Percentiles rank a stretch among this genome's conserved stretches.
Conservation (phyloP, 2,888 invertebrate genomes). For the Drosophila putrida region DNA sequence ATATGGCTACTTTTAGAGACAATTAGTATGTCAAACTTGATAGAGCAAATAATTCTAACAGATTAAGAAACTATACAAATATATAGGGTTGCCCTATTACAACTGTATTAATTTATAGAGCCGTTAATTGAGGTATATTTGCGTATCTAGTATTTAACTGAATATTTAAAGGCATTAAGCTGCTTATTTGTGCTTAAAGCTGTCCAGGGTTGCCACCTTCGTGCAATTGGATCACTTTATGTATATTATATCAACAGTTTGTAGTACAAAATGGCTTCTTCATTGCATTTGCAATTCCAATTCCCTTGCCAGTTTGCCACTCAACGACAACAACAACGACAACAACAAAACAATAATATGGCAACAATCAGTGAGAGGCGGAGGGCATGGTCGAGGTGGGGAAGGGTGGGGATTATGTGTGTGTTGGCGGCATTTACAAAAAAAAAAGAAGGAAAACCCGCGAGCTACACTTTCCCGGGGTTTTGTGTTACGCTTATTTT, state of each 20-base stretch:
- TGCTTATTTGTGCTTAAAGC: not conserved
- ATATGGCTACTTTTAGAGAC: not conserved
- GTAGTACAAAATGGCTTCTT: constrained; percentile 36
- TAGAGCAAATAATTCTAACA: not conserved
- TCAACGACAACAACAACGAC: constrained; percentile 13
- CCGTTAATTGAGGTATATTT: not conserved
- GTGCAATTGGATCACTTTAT: not conserved
- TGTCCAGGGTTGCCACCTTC: constrained; percentile 8
- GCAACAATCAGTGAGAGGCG: constrained; percentile 62
- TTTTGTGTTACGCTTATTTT: constrained; percentile 84
- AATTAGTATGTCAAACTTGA: not conserved
- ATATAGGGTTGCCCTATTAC: not conserved
- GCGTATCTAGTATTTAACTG: not conserved
- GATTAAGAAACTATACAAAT: not conserved
- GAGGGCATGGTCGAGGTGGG: not conserved
- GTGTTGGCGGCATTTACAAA: constrained; percentile 16
- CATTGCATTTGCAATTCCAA: constrained; percentile 25
- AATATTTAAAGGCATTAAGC: no score
- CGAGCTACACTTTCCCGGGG: constrained; percentile 59
- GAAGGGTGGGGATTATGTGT: not conserved
- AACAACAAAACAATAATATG: constrained; percentile 38
- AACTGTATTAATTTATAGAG: not conserved
- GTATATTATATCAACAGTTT: constrained; percentile 1
- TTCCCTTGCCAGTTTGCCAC: constrained; percentile 33
- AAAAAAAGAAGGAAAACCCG: constrained; percentile 30